Conservation (phyloP, 2,113 vertebrate genomes). For the Danionella cerebrum region DNA sequence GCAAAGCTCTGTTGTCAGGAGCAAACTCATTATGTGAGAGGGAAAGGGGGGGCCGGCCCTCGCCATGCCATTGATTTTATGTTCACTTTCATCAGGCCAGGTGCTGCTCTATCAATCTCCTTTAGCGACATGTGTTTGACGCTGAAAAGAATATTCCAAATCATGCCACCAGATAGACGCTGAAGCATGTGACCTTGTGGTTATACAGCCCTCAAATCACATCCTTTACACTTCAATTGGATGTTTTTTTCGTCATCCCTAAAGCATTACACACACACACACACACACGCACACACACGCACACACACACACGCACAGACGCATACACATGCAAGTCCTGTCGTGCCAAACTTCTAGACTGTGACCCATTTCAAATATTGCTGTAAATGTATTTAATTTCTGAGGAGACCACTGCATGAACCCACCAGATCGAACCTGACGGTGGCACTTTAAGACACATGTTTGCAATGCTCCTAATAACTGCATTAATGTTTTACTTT, state of each 20-base stretch:
- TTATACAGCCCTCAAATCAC: not conserved
- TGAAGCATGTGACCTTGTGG: not conserved
- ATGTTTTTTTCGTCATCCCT: not conserved
- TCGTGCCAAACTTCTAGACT: constrained; percentile 1
- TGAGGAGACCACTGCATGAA: not conserved
- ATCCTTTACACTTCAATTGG: not conserved
- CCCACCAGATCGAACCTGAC: constrained; percentile 14
- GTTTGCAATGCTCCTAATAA: constrained; percentile 25
- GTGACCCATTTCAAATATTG: constrained; percentile 3
- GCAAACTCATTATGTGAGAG: constrained; percentile 22
- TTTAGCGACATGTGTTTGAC: constrained; percentile 11
- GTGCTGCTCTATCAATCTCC: constrained; percentile 13
- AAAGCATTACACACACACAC: not conserved
- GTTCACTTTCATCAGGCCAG: constrained; percentile 22
- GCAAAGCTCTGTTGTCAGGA: not conserved
- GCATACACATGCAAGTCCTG: not conserved
- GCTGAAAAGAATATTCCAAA: constrained; percentile 10
- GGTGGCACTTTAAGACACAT: constrained; percentile 20
- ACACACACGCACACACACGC: too few species aligned
- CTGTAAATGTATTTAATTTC: not conserved
- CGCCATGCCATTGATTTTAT: constrained; percentile 28
- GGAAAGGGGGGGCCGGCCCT: constrained; percentile 5
- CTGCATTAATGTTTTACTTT: constrained; percentile 38
- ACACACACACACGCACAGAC: too few species aligned
- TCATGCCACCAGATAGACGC: not conserved